Base-by-base conservation (phyloP, 2,113 vertebrate genomes). In the Archocentrus centrarchus region DNA sequence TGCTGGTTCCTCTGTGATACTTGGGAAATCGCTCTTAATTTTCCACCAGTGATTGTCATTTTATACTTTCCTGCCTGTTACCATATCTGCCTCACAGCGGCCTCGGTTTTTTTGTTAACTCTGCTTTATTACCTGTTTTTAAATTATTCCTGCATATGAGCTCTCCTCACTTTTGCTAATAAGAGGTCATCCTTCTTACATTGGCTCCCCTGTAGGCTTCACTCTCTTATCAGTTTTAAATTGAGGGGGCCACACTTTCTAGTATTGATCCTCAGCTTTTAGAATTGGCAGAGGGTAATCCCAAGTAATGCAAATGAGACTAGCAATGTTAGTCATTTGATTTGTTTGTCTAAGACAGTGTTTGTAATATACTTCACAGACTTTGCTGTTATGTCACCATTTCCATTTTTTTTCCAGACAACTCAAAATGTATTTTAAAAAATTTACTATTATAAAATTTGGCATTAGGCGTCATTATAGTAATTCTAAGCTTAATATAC, bases 11-110 rank as follows among this genome's bases (percentile, higher is more conserved):
- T 79, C 50, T 82, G 10, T 89, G 79, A 82, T 84, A 90, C 66
- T 91, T 5, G 84, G 84, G 87, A 88, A 91, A 84, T 93, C 4
- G 85, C 92, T 87, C 84, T 75, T 88, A 83, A 90, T 81, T 89
- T 88, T 60, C 66, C 59, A 37, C 82, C 79, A 44, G 82, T 66
- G 60, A 17, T 77, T 79, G 61, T 82, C 77, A 55, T 47, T 80
- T 80, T 30, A 14, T 17, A 58, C 27, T 80, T 66, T 61, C 80
- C 57, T 79, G 44, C 8, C 76, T 24, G 73, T 78, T 85, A 84
- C 88, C 59, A 59, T 89, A 57, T 77, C 76, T 81, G 60, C 66
- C 75, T 41, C 37, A 39, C 9, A 10, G 37, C 2, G 3, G 37
- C 8, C 7, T 57, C 7, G 39, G 30, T 62, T 24, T 68, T 77